Evolutionary conservation across 2,888 invertebrate species (phyloP), one percentile per base, ranked within the genome.

Genomic region (Heliconius ismenius): DNA sequence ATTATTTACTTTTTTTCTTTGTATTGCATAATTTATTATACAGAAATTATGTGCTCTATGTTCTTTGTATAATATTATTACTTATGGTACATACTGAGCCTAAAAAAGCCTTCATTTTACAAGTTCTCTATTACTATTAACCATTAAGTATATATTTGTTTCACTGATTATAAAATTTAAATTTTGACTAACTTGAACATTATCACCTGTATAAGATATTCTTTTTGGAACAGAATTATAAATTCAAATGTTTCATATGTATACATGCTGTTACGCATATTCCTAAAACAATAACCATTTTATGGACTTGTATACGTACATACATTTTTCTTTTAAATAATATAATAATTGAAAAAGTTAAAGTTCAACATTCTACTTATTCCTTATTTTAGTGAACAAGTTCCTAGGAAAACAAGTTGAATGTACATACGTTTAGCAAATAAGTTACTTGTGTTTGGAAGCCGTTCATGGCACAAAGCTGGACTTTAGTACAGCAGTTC

Each of bases 391-490:
- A n/a, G n/a, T 54, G 28, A 49, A 49, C 13, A 36, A 32, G 26
- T 32, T 32, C 32, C 32, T 32, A 32, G 32, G 32, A 43, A 9
- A 43, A 68, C 21, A 49, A 49, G 69, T 32, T 54, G 10, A 28
- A 69, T 32, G 54, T 69, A 54, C 4, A 21, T 49, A 65, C 65
- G 36, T 11, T 10, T 54, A 54, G 49, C 21, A 54, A 69, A 72
- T 26, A 60, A 39, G 72, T 62, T 62, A 72, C 72, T n/a, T 60
- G 24, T 60, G 26, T 18, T 72, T 72, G 72, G 72, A 72, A 72
- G 39, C 60, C 72, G 58, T 72, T 72, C 60, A 39, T 62, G 60
- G 36, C 72, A 36, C 60, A 24, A 58, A 72, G 72, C 72, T 62
- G 60, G 72, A 72, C 39, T 62, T 72, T 62, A 49, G 49, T 69